Conservation (phyloP, 2,888 invertebrate genomes). For the Erebia epiphron region DNA sequence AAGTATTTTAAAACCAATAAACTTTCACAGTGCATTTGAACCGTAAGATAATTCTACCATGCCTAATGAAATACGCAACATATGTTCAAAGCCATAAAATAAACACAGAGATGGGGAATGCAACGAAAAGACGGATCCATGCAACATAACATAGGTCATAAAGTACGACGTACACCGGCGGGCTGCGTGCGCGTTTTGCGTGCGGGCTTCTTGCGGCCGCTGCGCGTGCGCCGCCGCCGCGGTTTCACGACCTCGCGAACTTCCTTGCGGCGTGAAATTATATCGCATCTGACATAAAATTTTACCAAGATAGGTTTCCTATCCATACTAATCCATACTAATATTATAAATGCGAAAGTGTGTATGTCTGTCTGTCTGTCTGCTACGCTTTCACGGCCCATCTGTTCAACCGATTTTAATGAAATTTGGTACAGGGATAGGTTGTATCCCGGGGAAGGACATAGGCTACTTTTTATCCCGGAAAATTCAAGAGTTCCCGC, state of each 20-base stretch:
- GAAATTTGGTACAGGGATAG: too few relatives aligned
- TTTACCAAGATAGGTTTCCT: not conserved
- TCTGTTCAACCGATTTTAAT: too few relatives aligned
- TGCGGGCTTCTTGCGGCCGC: conserved; percentile 63
- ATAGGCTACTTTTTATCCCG: too few relatives aligned
- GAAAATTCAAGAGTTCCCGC: too few relatives aligned
- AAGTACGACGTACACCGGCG: conserved; percentile 17
- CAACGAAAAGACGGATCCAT: not conserved
- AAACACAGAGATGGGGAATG: conserved; percentile 11
- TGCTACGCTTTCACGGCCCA: too few relatives aligned
- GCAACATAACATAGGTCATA: not conserved
- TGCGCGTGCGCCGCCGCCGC: conserved; percentile 62
- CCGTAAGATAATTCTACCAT: too few relatives aligned
- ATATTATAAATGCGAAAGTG: too few relatives aligned
- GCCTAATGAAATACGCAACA: too few relatives aligned
- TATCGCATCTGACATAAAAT: conserved; percentile 15
- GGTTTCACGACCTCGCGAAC: conserved; percentile 17
- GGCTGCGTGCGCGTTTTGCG: conserved; percentile 39
- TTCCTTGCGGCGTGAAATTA: conserved; percentile 38
- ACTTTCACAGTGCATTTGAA: too few relatives aligned
- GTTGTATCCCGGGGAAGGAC: too few relatives aligned
- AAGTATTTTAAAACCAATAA: too few relatives aligned
- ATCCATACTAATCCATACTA: not conserved
- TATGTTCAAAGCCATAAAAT: not conserved
- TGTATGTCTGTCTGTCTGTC: too few relatives aligned